Conservation (phyloP, 2,888 invertebrate genomes). For the Odontocolon sp. region DNA sequence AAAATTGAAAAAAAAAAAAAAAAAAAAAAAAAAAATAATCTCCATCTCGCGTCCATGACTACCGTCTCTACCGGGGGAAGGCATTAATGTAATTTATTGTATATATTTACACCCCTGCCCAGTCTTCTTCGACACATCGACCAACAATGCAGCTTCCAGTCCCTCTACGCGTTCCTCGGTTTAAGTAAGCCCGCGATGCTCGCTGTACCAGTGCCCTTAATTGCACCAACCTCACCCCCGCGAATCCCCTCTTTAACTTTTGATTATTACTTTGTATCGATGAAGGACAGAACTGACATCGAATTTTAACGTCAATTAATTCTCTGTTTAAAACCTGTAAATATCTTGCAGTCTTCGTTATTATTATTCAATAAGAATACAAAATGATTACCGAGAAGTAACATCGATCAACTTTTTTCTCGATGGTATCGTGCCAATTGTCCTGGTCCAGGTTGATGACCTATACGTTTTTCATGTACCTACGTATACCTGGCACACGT, state of each 20-base stretch:
- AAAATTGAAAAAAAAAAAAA: no score
- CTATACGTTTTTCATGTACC: not conserved
- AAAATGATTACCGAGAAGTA: no score
- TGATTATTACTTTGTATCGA: conserved; percentile 27
- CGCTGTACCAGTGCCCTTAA: conserved; percentile 46
- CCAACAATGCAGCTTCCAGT: conserved; percentile 50
- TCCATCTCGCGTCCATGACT: not conserved
- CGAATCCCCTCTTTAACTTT: not conserved
- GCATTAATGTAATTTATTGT: no score
- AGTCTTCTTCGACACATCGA: conserved; percentile 30
- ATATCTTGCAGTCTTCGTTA: not conserved
- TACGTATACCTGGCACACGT: not conserved
- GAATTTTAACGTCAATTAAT: conserved; percentile 3
- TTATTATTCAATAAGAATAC: no score
- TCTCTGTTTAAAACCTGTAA: not conserved
- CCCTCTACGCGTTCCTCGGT: conserved; percentile 39
- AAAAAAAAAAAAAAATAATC: no score
- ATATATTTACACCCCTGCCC: not conserved
- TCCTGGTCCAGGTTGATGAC: no score
- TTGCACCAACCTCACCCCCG: conserved; percentile 38
- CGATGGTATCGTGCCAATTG: no score
- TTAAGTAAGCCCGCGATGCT: conserved; percentile 46
- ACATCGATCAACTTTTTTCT: no score
- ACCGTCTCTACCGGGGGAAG: no score
- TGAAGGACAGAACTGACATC: not conserved